These are phyloP conservation scores for Bos javanicus DNA, from an alignment of 2,113 vertebrate species.

Conservation along the genomic window DNA sequence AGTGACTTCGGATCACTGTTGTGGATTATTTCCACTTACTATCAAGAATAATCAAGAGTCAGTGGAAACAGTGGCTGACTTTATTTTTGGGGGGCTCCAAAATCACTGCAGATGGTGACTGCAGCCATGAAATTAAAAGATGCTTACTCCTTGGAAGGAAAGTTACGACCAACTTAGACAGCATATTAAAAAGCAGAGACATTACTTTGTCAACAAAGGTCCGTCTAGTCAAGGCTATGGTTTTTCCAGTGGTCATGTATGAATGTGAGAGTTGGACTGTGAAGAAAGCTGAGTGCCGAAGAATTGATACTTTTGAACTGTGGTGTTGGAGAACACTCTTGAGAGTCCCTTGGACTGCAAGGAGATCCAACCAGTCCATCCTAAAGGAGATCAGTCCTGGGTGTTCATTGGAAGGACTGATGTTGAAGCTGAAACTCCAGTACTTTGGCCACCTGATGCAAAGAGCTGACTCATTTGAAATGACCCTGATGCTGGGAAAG, in stretches of 20 bases:
- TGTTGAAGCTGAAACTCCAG: not conserved
- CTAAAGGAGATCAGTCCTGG: not conserved
- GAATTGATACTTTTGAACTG: not conserved
- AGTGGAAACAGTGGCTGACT: not conserved
- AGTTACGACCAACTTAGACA: not conserved
- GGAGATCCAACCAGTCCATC: not conserved
- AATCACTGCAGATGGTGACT: not conserved
- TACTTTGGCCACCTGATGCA: not conserved
- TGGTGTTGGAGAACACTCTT: not conserved
- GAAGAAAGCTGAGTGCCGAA: rapidly evolving
- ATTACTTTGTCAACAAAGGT: not conserved
- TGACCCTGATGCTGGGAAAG: not conserved
- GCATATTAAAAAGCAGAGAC: not conserved
- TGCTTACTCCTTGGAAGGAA: not conserved
- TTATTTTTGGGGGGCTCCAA: not conserved
- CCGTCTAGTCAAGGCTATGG: not conserved
- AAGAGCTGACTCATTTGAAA: not conserved
- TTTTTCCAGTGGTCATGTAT: not conserved
- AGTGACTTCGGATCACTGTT: not conserved
- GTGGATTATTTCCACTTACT: not conserved
- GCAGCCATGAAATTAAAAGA: not conserved
- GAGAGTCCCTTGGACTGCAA: not conserved
- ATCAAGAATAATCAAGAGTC: not conserved
- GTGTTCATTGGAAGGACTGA: not conserved
- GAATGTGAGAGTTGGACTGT: not conserved